Evolutionary conservation across 2,888 invertebrate genomes (phyloP), one percentile per base, ranked within the genome.

Genomic region (Microdon myrmicae): DNA sequence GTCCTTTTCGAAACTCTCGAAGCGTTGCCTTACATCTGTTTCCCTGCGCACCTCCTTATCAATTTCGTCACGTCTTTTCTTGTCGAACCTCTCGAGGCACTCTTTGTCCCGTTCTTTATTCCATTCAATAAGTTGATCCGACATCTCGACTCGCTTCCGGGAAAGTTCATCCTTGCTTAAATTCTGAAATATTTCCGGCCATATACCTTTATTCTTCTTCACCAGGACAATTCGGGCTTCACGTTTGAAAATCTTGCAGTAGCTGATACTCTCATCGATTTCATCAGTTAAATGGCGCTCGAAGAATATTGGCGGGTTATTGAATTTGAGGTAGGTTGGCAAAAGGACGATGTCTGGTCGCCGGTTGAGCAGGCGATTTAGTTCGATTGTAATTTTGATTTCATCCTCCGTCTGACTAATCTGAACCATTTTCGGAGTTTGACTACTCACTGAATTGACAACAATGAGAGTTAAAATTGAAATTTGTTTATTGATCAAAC

Each of bases 301-400:
- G 47, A 79, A 79, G 45, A 79, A 79, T 56, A 77, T 77, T 2
- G 79, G 79, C 6, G 79, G 79, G 72, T 74, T 77, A 49, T 79
- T 79, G 29, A 79, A 79, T 49, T 79, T 79, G 0, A 79, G 61
- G 60, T 79, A 79, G 29, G 70, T 71, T 4, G 79, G 75, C 22
- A 79, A 55, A 2, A 79, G 67, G 2, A 79, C 74, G 43, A 79
- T 74, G 51, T 78, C 79, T 55, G 79, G 79, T 17, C 73, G 76
- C 10, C 72, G 73, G 34, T 72, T 74, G 32, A 74, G 71, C 58
- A 76, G 55, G 19, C 76, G 73, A 60, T 77, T 79, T 4, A 79
- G 67, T 51, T 78, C 78, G 55, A 79, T 78, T 2, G 72, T 71
- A 43, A 79, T 79, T 70, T 75, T 77, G 20, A 79, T 72, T 67